phyloP scores from a whole-genome alignment of 2,113 vertebrate species.

The Saguinus midas region DNA sequence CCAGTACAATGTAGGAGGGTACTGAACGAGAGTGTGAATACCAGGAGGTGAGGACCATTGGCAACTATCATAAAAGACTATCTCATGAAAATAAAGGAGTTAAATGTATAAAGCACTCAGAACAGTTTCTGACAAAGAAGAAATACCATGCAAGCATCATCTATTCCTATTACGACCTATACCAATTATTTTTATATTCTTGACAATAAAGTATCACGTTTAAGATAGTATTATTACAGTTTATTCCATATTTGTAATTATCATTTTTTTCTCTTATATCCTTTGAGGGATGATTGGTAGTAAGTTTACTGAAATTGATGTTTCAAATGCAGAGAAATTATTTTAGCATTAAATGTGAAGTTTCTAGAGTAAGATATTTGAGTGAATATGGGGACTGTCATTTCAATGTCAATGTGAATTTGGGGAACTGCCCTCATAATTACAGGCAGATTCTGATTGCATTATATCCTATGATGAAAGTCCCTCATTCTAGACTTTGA shows the following conservation, averaged over 20 bases:
- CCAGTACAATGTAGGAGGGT: too few relatives aligned
- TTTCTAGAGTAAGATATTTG: background rate
- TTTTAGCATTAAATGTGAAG: background rate
- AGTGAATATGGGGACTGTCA: background rate
- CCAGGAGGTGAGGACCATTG: background rate
- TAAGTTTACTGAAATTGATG: background rate
- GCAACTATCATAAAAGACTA: background rate
- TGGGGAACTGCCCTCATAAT: background rate
- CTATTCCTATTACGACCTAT: background rate
- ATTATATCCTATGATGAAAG: background rate
- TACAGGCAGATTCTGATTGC: background rate
- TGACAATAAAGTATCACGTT: background rate
- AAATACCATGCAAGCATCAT: background rate
- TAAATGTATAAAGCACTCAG: background rate
- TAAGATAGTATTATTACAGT: background rate
- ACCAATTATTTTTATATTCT: background rate
- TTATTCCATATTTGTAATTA: background rate
- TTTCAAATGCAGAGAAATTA: background rate
- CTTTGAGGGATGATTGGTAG: background rate
- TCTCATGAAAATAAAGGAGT: background rate
- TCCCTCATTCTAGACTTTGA: background rate
- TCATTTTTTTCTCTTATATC: background rate
- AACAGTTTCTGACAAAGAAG: background rate
- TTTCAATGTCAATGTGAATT: background rate
- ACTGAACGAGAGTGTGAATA: background rate